Base-by-base conservation (phyloP, 1,140 invertebrate species). In the Magallana ariakensis region DNA sequence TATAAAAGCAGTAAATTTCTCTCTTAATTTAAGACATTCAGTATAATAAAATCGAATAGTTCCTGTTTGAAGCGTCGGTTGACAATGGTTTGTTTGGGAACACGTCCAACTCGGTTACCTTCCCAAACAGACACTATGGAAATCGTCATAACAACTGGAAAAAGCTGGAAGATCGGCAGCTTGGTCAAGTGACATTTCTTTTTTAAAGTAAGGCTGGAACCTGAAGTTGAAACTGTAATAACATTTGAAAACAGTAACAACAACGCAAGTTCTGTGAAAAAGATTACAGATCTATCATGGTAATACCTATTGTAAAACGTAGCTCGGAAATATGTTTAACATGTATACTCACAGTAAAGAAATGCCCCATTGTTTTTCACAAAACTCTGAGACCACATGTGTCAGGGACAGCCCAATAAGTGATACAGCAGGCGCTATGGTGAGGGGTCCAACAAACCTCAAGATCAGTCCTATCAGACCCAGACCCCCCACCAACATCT, bases 331-430 rank as follows among this genome's bases (percentile, higher is more conserved):
- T 33, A 33, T 33, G 33, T 33, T 33, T 33, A 33, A 33, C 3
- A 55, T 55, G 33, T 22, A 6, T 3, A 90, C 95, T 96, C 94
- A 97, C 97, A 96, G 96, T 62, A 96, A 96, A 1, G 97, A 96
- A 85, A 97, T 97, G 1, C 96, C 96, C 97, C 97, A 97, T 88
- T 97, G 97, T 90, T 96, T 96, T 4, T 97, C 96, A 0, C 97
- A 97, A 4, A 97, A 96, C 6, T 96, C 95, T 0, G 96, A 96
- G 1, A 97, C 97, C 92, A 97, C 96, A 92, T 97, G 96, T 92
- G 97, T 97, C 0, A 98, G 93, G 1, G 97, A 97, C 0, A 98
- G 92, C 0, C 97, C 97, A 84, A 97, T 97, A 13, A 97, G 93
- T 0, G 97, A 96, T 6, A 97, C 97, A 0, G 97, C 97, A 0